Percentiles rank a stretch among this genome's conserved stretches.
phyloP scores from a whole-genome alignment of 2,113 vertebrate species.

The Cacatua alba region DNA sequence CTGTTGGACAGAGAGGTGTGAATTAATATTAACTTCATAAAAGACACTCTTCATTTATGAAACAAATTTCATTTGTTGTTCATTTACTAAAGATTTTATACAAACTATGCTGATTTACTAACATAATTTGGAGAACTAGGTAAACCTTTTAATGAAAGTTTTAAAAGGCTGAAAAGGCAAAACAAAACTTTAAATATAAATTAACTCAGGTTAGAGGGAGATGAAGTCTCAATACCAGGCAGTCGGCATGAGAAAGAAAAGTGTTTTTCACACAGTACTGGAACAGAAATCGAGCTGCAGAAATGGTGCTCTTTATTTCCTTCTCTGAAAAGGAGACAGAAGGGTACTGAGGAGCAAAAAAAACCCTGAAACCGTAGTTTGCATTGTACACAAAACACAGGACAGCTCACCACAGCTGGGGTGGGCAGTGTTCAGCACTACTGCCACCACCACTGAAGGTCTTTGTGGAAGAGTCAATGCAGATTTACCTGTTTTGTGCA shows the following conservation, averaged over 20 bases:
- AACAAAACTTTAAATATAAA: slow-evolving; percentile 7
- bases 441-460: neutral
- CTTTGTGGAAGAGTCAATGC: neutral
- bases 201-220: neutral
- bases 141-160: neutral
- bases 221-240: neutral
- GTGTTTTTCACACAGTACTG: neutral
- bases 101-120: neutral
- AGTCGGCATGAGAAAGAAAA: neutral
- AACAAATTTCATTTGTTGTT: neutral
- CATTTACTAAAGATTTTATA: neutral
- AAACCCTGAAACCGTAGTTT: fast-evolving
- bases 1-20: neutral
- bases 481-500: neutral
- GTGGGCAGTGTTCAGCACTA: neutral
- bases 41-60: neutral
- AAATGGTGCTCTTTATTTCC: neutral
- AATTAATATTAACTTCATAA: neutral
- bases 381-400: neutral
- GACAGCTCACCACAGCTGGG: neutral
- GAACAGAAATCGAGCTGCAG: neutral
- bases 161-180: neutral
- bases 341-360: neutral
- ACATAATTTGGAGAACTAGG: neutral
- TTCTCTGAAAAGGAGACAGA: neutral